Conservation (phyloP, 2,888 invertebrate species). For the Spilarctia lutea region DNA sequence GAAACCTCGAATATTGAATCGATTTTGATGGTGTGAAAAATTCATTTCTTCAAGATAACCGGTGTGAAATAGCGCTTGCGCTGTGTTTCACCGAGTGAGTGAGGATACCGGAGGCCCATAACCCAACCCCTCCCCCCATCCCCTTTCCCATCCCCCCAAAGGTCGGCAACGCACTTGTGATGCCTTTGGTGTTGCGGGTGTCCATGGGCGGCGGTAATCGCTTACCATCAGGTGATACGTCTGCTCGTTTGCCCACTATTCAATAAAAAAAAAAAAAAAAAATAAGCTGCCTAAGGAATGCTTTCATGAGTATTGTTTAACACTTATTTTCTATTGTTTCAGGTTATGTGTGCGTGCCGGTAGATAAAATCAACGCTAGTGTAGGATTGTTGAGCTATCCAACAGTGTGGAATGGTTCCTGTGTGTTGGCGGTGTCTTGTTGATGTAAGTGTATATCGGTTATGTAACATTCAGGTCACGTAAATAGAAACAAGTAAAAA, state of each 20-base stretch:
- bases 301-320: conserved; percentile 41
- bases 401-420: conserved; percentile 84
- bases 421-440: conserved; percentile 77
- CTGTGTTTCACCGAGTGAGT: too few species aligned
- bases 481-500: background rate
- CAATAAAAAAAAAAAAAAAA: too few species aligned
- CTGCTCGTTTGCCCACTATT: too few species aligned
- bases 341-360: conserved; percentile 80
- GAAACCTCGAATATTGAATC: background rate
- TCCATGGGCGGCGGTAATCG: too few species aligned
- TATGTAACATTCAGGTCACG: background rate
- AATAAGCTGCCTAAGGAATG: conserved; percentile 26
- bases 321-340: conserved; percentile 70
- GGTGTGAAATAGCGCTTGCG: too few species aligned
- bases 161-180: too few species aligned
- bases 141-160: too few species aligned
- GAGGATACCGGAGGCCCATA: too few species aligned
- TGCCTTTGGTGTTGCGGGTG: too few species aligned
- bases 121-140: too few species aligned
- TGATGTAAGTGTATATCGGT: conserved; percentile 71
- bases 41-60: conserved; percentile 18
- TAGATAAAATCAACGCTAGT: conserved; percentile 79
- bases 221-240: too few species aligned
- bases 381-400: conserved; percentile 71
- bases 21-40: background rate